Evolutionary conservation across 2,888 invertebrate species (phyloP).

Genomic region (Netelia fuscicornis): DNA sequence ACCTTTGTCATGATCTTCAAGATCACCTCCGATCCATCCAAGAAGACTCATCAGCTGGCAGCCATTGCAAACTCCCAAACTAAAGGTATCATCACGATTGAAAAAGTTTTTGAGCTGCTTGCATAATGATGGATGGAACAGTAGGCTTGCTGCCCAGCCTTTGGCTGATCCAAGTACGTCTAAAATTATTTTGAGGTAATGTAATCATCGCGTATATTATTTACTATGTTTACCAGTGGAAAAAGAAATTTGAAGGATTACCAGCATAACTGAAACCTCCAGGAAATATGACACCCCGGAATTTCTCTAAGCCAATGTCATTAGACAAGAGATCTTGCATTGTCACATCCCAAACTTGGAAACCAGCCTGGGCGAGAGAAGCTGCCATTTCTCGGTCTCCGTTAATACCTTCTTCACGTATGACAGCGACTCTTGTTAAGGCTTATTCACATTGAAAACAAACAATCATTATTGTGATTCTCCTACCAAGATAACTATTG

Average conservation of each 20-base stretch:
- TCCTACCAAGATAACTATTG: not conserved
- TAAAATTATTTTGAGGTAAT: constrained; percentile 79
- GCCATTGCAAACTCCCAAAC: constrained; percentile 99
- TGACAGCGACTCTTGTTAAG: constrained; percentile 92
- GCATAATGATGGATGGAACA: constrained; percentile 91
- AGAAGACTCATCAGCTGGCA: constrained; percentile 98
- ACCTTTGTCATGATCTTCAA: constrained; percentile 68
- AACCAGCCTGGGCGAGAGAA: constrained; percentile 93
- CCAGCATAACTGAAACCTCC: constrained; percentile 99
- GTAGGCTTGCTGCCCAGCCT: constrained; percentile 98
- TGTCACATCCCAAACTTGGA: constrained; percentile 96
- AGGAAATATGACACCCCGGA: constrained; percentile 96
- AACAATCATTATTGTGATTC: constrained; percentile 33
- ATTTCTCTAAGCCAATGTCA: constrained; percentile 90
- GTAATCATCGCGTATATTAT: not conserved
- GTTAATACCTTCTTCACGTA: constrained; percentile 98
- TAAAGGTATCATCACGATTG: constrained; percentile 93
- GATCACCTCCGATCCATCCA: constrained; percentile 92
- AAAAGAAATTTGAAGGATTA: constrained; percentile 76
- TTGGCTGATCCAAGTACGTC: constrained; percentile 98
- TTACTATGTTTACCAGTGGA: not conserved
- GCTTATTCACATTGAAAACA: constrained; percentile 72
- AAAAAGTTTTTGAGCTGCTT: constrained; percentile 92
- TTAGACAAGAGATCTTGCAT: constrained; percentile 95
- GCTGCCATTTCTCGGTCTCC: constrained; percentile 99